phyloP scores from a whole-genome alignment of 2,113 vertebrate species.

The Cavia porcellus region DNA sequence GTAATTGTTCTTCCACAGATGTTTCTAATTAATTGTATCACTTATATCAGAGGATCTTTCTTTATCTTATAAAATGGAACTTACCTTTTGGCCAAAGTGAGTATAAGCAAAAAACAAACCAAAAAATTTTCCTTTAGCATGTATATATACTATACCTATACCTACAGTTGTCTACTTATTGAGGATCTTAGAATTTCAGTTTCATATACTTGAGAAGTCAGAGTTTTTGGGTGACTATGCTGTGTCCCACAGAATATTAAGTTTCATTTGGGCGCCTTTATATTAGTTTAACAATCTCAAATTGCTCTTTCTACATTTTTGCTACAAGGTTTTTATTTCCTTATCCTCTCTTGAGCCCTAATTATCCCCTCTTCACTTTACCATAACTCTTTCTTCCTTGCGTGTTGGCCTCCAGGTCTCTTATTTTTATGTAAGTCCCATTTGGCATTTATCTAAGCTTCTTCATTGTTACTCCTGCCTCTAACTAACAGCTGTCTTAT shows the following conservation, averaged over 20 bases:
- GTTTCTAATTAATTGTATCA: slow-evolving; percentile 7
- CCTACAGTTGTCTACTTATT: neutral
- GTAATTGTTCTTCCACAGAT: slow-evolving; percentile 17
- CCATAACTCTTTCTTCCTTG: neutral
- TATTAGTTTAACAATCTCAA: neutral
- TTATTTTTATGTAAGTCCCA: neutral
- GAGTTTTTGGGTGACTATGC: neutral
- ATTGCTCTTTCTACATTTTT: neutral
- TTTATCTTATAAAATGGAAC: neutral
- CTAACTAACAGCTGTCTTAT: neutral
- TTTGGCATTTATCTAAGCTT: neutral
- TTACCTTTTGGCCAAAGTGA: neutral
- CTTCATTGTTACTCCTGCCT: neutral
- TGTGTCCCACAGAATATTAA: neutral
- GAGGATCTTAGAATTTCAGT: neutral
- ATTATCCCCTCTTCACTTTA: neutral
- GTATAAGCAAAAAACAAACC: neutral
- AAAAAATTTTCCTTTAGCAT: neutral
- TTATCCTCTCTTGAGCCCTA: neutral
- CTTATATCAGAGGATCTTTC: neutral
- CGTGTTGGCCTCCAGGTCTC: neutral
- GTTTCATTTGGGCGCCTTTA: neutral
- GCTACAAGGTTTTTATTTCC: neutral
- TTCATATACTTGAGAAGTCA: slow-evolving; percentile 1
- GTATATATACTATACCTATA: neutral